Evolutionary conservation across 1,140 invertebrate species (phyloP).

Genomic region (Pentalonia nigronervosa): DNA sequence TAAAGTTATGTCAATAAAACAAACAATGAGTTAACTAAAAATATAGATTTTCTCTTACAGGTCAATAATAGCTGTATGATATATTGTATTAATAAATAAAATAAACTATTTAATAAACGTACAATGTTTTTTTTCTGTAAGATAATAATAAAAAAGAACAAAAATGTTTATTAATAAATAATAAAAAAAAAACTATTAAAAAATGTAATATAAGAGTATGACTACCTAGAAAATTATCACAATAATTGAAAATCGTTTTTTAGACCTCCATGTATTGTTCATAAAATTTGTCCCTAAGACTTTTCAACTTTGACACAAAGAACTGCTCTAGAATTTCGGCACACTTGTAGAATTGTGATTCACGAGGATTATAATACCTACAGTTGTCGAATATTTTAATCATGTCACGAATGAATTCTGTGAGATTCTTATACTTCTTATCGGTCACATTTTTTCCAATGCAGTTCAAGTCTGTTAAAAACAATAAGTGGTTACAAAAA

Average conservation of each 20-base stretch:
- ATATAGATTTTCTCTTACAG: constrained; percentile 21
- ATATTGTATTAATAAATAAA: constrained; percentile 27
- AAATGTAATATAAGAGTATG: background rate
- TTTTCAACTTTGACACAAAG: constrained; percentile 91
- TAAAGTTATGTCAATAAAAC: background rate
- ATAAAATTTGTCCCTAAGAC: constrained; percentile 80
- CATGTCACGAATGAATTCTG: constrained; percentile 96
- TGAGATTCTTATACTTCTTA: constrained; percentile 83
- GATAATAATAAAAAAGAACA: background rate
- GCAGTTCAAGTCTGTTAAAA: constrained; percentile 86
- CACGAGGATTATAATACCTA: constrained; percentile 94
- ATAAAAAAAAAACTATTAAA: constrained; percentile 13
- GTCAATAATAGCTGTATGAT: constrained; percentile 8
- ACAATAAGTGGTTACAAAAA: constrained; percentile 24
- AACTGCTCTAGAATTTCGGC: constrained; percentile 94
- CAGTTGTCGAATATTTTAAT: constrained; percentile 99
- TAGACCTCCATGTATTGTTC: constrained; percentile 64
- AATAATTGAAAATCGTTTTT: background rate
- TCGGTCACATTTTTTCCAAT: constrained; percentile 88
- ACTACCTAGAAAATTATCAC: background rate
- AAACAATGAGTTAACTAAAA: constrained; percentile 37
- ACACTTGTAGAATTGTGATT: constrained; percentile 94
- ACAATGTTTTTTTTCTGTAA: background rate
- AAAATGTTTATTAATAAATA: constrained; percentile 31
- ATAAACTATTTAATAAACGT: background rate